Evolutionary conservation across 2,797 vertebrate genomes (phyloP).

Genomic region (Avahi laniger): DNA sequence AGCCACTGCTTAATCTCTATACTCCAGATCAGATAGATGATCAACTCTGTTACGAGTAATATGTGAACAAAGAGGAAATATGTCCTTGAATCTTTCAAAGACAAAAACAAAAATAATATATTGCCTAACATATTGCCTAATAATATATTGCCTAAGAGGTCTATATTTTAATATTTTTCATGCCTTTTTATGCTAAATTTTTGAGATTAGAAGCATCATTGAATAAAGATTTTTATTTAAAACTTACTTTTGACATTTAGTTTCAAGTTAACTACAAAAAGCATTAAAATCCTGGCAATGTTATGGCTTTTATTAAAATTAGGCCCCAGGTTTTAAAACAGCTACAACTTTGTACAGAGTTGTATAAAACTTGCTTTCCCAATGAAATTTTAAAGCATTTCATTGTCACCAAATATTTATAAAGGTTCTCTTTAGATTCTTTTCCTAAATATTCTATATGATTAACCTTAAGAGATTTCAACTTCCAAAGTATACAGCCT

Average conservation of each 20-base stretch:
- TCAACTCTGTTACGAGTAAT: background rate
- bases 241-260: constrained; percentile 18
- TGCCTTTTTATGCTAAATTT: constrained; percentile 33
- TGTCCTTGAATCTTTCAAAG: background rate
- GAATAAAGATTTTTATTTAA: constrained; percentile 21
- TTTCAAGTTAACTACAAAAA: constrained; percentile 24
- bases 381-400: constrained; percentile 45
- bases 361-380: background rate
- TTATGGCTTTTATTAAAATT: constrained; percentile 28
- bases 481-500: background rate
- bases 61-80: background rate
- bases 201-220: constrained; percentile 8
- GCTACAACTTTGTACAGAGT: background rate
- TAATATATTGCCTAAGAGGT: background rate
- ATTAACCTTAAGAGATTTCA: constrained; percentile 22
- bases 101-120: background rate
- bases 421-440: background rate
- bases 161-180: background rate
- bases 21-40: background rate
- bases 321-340: constrained; percentile 8
- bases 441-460: background rate
- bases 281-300: background rate
- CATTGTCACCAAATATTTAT: constrained; percentile 2
- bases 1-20: background rate
- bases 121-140: background rate